phyloP scores from a whole-genome alignment of 2,797 vertebrate species.

The Helicolenus hilgendorfi region DNA sequence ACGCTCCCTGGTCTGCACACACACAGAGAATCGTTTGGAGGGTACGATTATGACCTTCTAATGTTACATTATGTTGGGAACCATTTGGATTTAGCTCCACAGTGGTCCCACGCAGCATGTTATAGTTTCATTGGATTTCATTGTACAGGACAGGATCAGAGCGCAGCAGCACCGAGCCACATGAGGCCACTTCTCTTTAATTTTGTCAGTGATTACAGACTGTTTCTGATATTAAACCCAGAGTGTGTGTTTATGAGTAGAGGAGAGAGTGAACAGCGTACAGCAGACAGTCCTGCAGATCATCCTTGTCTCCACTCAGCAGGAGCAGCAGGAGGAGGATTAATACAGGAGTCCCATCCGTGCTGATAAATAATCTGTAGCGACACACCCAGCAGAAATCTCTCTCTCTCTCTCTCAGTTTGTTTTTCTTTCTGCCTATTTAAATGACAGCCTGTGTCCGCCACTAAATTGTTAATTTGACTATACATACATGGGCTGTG shows the following conservation, averaged over 20 bases:
- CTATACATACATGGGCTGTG: neutral
- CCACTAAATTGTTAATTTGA: conserved; percentile 33
- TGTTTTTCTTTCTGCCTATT: conserved; percentile 19
- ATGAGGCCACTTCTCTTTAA: conserved; percentile 31
- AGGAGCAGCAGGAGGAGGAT: conserved; percentile 74
- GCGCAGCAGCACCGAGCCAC: neutral
- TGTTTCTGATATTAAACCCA: conserved; percentile 37
- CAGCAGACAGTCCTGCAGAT: conserved; percentile 48
- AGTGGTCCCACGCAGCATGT: neutral
- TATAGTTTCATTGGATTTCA: conserved; percentile 9
- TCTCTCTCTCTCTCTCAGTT: conserved; percentile 9
- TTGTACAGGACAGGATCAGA: neutral
- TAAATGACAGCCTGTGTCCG: conserved; percentile 44
- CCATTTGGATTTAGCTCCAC: neutral
- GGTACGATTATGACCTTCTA: conserved; percentile 49
- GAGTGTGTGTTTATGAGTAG: conserved; percentile 5
- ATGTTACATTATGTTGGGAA: conserved; percentile 29
- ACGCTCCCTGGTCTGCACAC: conserved; percentile 16
- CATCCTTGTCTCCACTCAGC: conserved; percentile 61
- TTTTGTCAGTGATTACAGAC: conserved; percentile 26
- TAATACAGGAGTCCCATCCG: conserved; percentile 54
- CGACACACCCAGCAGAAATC: conserved; percentile 54
- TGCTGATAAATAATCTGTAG: conserved; percentile 69
- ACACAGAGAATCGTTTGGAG: conserved; percentile 4
- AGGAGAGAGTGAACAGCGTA: conserved; percentile 8